These are phyloP conservation scores for Sapayoa aenigma DNA, from an alignment of 2,113 vertebrate genomes.

Conservation along the genomic window DNA sequence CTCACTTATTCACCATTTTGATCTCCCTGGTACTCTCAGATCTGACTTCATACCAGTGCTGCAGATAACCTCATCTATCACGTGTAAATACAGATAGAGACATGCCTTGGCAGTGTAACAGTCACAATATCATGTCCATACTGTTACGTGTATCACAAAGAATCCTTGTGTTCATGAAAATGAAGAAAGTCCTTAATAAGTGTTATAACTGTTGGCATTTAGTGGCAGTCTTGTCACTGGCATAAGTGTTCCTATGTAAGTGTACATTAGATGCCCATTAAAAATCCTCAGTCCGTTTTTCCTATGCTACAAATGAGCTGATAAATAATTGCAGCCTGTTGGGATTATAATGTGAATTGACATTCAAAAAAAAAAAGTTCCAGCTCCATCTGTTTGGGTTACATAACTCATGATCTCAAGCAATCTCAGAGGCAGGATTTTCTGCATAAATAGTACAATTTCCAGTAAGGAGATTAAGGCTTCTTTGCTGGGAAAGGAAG, in stretches of 20 bases:
- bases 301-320: not conserved
- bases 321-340: constrained; percentile 50
- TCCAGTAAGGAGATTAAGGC: constrained; percentile 71
- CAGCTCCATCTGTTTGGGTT: constrained; percentile 74
- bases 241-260: not conserved
- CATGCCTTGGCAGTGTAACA: not conserved
- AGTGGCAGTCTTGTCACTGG: not conserved
- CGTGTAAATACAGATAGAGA: not conserved
- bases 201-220: not conserved
- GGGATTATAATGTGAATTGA: constrained; percentile 60
- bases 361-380: constrained; percentile 24
- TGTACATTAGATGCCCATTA: not conserved
- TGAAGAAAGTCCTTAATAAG: not conserved
- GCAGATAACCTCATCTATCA: not conserved
- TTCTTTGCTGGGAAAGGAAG: constrained; percentile 58
- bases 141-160: not conserved
- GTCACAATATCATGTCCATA: not conserved
- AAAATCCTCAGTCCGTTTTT: not conserved
- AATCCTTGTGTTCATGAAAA: not conserved
- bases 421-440: constrained; percentile 70
- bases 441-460: constrained; percentile 71
- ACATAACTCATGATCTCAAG: constrained; percentile 71
- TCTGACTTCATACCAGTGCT: not conserved
- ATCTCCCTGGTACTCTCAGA: not conserved
- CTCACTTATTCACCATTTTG: not conserved